These are phyloP conservation scores for Pollicipes pollicipes DNA, from an alignment of 1,140 invertebrate genomes.

Conservation along the genomic window DNA sequence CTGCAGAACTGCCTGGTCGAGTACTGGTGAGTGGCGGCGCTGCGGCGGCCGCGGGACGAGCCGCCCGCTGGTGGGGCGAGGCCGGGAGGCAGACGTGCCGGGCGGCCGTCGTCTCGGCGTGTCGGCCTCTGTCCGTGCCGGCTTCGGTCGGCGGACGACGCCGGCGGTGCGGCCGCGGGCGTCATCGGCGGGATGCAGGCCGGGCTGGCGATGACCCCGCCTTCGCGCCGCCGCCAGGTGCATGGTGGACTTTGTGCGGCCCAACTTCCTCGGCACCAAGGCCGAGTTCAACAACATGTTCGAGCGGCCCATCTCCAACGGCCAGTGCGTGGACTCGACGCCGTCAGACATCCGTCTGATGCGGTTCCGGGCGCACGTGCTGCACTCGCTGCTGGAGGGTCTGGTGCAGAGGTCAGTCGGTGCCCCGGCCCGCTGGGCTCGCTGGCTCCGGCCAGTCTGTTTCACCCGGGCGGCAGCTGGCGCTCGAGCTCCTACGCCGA, in stretches of 20 bases:
- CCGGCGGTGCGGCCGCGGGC: background rate
- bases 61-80: no score
- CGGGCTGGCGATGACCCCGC: constrained; percentile 3
- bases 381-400: constrained; percentile 72
- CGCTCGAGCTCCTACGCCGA: no score
- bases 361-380: constrained; percentile 71
- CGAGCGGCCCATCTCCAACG: constrained; percentile 83
- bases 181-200: no score
- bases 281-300: constrained; percentile 93
- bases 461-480: no score
- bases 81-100: no score
- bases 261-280: constrained; percentile 71
- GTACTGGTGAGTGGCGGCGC: constrained; percentile 53
- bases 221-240: constrained; percentile 35
- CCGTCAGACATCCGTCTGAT: constrained; percentile 74
- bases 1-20: constrained; percentile 90
- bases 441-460: no score
- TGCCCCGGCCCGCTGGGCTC: no score
- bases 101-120: no score
- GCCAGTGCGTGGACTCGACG: constrained; percentile 81
- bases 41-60: no score
- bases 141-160: constrained; percentile 11
- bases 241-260: constrained; percentile 89
- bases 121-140: background rate
- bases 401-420: constrained; percentile 57